Base-by-base conservation (phyloP, 2,797 vertebrate species). In the Triplophysa yarkandensis region DNA sequence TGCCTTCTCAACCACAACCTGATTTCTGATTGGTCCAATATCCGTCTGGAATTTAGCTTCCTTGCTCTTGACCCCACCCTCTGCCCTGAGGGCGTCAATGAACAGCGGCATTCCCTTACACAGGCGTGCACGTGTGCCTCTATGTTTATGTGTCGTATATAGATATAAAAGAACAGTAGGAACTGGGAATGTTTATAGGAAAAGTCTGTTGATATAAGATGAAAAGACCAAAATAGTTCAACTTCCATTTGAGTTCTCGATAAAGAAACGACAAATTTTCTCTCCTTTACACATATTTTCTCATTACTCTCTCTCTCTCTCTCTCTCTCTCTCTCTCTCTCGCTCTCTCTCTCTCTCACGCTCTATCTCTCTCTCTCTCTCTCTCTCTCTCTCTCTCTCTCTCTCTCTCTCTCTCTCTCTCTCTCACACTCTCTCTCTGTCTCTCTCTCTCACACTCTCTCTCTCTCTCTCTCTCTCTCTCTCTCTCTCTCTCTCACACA, bases 41-140 rank as follows among this genome's bases (percentile, higher is more conserved):
- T 23, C 83, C 84, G 84, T 87, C 87, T 93, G 93, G 93, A 93
- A 93, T 95, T 94, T 85, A 80, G 90, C 91, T 92, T 90, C 84
- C 82, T 86, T 89, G 87, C 80, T 78, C 76, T 76, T 86, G 87
- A 82, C 88, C 83, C 92, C 92, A 63, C 82, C 82, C 63, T 72
- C 50, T 76, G 46, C 77, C 75, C 77, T 23, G 68, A 70, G 80
- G 82, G 80, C 58, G 66, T 76, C 36, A 62, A 70, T 67, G 80
- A 83, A 78, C 72, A 80, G 74, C 71, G 43, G 72, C 80, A 81
- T 80, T 81, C 82, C 75, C 79, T 69, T 41, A 28, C 68, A 55
- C 68, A 70, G 67, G 11, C 55, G 44, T 32, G 62, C 71, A 41
- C 68, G 68, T 28, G 27, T 41, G n/a, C 74, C 41, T 71, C 27